phyloP scores from a whole-genome alignment of 2,797 vertebrate genomes.

The Fringilla coelebs region DNA sequence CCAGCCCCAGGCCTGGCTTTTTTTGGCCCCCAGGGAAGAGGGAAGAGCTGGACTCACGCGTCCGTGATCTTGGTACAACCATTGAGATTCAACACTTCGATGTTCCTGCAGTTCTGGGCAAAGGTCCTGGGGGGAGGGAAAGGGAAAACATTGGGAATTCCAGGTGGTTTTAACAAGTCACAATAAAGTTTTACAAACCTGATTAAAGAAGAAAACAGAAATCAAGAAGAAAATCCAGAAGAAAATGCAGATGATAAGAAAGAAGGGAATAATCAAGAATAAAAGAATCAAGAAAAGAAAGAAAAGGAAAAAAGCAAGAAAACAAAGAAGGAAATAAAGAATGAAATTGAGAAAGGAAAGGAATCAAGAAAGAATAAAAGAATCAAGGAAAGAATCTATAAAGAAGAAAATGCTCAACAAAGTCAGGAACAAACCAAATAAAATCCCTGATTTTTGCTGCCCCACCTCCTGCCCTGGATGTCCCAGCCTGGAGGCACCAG shows the following conservation, averaged over 20 bases:
- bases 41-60: slow-evolving; percentile 75
- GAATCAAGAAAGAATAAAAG: neutral
- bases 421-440: neutral
- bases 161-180: accelerated
- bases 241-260: neutral
- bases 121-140: slow-evolving; percentile 81
- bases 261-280: neutral
- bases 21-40: neutral
- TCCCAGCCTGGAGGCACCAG: no score
- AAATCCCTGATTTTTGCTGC: no score
- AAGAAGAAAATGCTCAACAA: neutral
- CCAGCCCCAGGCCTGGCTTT: accelerated
- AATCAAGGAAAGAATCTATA: neutral
- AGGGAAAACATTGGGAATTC: neutral
- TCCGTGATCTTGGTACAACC: slow-evolving; percentile 99
- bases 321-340: neutral
- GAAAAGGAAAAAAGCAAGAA: neutral
- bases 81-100: slow-evolving; percentile 93
- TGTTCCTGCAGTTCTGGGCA: slow-evolving; percentile 98
- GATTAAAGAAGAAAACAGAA: neutral
- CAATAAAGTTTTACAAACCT: accelerated
- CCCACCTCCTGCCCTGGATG: no score
- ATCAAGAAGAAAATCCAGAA: neutral
- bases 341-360: neutral
- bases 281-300: neutral